A percentile compares a stretch with the other conserved stretches of the same genome.
Evolutionary conservation across 2,113 vertebrate species (phyloP).

Genomic region (Hydrochoerus hydrochaeris): DNA sequence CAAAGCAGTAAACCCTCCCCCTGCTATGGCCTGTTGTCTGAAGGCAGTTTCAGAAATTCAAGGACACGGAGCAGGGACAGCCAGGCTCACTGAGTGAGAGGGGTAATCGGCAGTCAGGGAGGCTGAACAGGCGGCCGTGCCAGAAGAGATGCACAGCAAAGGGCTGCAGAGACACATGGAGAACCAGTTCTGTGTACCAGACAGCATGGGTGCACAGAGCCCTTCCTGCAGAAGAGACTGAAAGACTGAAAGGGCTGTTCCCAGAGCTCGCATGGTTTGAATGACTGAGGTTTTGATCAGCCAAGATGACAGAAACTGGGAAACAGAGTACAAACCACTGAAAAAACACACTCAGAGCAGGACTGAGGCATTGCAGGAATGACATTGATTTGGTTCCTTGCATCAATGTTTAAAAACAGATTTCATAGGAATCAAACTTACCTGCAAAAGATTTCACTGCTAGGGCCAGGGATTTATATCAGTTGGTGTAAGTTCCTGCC

Average conservation of each 20-base stretch:
- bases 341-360: neutral
- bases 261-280: neutral
- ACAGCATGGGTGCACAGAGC: neutral
- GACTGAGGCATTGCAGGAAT: neutral
- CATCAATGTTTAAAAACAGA: neutral
- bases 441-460: neutral
- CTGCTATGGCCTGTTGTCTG: neutral
- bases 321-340: neutral
- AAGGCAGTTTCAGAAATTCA: constrained; percentile 32
- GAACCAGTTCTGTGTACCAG: neutral
- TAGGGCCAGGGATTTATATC: too few relatives aligned
- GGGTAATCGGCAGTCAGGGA: neutral
- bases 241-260: neutral
- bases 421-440: neutral
- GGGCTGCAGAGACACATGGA: neutral
- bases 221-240: neutral
- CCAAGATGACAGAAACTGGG: neutral
- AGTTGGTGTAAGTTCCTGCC: too few relatives aligned
- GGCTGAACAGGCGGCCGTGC: neutral
- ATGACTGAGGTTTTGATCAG: neutral
- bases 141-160: neutral
- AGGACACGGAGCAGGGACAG: neutral
- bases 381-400: too few relatives aligned
- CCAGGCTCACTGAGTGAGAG: neutral
- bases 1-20: neutral